Evolutionary conservation across 2,888 invertebrate species (phyloP).

Genomic region (Trichopria drosophilae): DNA sequence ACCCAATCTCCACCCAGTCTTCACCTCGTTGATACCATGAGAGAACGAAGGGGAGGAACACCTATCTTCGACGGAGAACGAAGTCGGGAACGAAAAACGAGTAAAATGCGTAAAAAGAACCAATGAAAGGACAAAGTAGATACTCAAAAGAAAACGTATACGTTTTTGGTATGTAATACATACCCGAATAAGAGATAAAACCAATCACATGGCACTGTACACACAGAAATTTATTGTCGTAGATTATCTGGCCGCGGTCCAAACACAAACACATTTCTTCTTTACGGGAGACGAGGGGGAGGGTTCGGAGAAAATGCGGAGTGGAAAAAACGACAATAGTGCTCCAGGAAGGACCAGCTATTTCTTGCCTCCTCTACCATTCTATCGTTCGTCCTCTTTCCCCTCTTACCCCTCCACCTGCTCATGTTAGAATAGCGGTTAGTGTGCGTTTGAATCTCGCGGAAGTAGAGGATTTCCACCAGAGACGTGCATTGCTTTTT

Average conservation of each 20-base stretch:
- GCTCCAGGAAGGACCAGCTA: too few species aligned
- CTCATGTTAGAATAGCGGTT: slow-evolving; percentile 19
- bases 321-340: slow-evolving; percentile 6
- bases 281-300: slow-evolving; percentile 17
- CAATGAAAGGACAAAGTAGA: neutral
- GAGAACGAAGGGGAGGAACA: too few species aligned
- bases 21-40: too few species aligned
- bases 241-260: slow-evolving; percentile 56
- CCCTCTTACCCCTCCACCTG: neutral
- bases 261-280: slow-evolving; percentile 56
- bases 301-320: slow-evolving; percentile 6
- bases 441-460: slow-evolving; percentile 48
- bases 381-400: slow-evolving; percentile 24
- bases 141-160: slow-evolving; percentile 1
- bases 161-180: slow-evolving; percentile 28
- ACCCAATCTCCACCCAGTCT: slow-evolving; percentile 16
- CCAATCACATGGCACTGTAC: slow-evolving; percentile 55
- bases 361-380: slow-evolving; percentile 21
- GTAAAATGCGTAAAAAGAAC: neutral
- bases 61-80: too few species aligned
- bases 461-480: slow-evolving; percentile 49
- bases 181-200: slow-evolving; percentile 48
- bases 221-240: slow-evolving; percentile 56
- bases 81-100: neutral
- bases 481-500: slow-evolving; percentile 53